Base-by-base conservation (phyloP, 23 tunicate species). In the Pegea sp. region DNA sequence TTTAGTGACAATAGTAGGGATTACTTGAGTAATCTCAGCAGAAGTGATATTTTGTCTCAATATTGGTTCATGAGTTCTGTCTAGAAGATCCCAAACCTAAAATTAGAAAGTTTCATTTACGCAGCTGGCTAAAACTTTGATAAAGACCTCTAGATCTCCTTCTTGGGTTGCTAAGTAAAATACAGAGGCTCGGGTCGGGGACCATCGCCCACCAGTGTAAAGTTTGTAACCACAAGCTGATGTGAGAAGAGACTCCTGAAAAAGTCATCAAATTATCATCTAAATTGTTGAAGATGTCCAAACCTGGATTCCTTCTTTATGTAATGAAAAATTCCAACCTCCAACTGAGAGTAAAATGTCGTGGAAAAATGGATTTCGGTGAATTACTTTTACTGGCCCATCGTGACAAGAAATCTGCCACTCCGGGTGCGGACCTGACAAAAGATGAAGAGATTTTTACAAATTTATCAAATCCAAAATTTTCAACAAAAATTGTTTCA, bases 121-220 rank as follows among this genome's bases (percentile, higher is more conserved):
- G n/a, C n/a, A n/a, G n/a, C n/a, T n/a, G n/a, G n/a, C n/a, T n/a
- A n/a, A n/a, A n/a, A n/a, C n/a, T n/a, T n/a, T n/a, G n/a, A n/a
- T n/a, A n/a, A n/a, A n/a, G 32, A 79, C 93, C 63, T 91, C 99
- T 16, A 91, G 60, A 63, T 91, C 75, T 58, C 99, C 99, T 50
- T 91, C 86, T 30, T 66, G 46, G 33, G 99, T 79, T 34, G 74
- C 86, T 21, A 91, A 68, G 34, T 67, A 78, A 44, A 91, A 78
- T 11, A 91, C 76, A 26, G 68, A 78, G 3, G 99, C 86, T 26
- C 99, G 34, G 2, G 86, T 91, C 6, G 75, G 54, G 44, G 86
- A 72, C 99, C 99, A 91, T 22, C 65, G 86, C 16, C 99, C 99
- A 26, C 78, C 77, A 3, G 99, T 76, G 54, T 91, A 91, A 18